phyloP scores from a whole-genome alignment of 37 sponge, comb jelly and placozoan genomes.

The Lycopodina hypogea region DNA sequence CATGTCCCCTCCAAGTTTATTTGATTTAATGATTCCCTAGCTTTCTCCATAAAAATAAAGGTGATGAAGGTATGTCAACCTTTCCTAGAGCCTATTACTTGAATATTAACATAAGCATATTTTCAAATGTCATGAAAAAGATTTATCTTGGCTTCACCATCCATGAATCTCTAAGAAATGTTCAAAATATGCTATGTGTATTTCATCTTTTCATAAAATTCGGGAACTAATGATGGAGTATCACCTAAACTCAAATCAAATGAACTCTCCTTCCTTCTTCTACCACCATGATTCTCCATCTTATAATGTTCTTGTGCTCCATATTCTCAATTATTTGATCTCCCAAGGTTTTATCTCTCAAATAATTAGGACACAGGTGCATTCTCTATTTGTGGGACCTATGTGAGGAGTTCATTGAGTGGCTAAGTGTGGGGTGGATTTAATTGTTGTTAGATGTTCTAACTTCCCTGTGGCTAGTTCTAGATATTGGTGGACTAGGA shows the following conservation, averaged over 20 bases:
- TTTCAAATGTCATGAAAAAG: slow-evolving; percentile 63
- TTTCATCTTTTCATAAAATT: slow-evolving; percentile 38
- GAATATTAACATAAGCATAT: slow-evolving; percentile 65
- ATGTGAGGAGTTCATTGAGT: neutral
- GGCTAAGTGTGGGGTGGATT: neutral
- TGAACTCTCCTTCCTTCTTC: neutral
- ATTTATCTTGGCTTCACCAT: slow-evolving; percentile 40
- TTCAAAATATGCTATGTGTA: slow-evolving; percentile 66
- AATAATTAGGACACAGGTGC: neutral
- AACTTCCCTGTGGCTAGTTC: slow-evolving; percentile 17
- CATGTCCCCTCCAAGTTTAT: slow-evolving; percentile 60
- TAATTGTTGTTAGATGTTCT: neutral
- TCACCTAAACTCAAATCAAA: neutral
- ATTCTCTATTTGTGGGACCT: neutral
- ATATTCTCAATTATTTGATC: neutral
- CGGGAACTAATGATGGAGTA: neutral
- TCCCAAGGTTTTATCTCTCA: neutral
- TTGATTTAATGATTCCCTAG: slow-evolving; percentile 38
- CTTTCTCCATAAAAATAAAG: slow-evolving; percentile 58
- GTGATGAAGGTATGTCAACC: slow-evolving; percentile 78
- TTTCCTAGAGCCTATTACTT: slow-evolving; percentile 65
- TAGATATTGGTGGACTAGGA: slow-evolving; percentile 11
- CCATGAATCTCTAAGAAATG: slow-evolving; percentile 38
- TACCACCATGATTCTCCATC: neutral
- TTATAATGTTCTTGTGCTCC: neutral